Evolutionary conservation across 2,888 invertebrate species (phyloP).

Genomic region (Caenorhabditis zanzibari): DNA sequence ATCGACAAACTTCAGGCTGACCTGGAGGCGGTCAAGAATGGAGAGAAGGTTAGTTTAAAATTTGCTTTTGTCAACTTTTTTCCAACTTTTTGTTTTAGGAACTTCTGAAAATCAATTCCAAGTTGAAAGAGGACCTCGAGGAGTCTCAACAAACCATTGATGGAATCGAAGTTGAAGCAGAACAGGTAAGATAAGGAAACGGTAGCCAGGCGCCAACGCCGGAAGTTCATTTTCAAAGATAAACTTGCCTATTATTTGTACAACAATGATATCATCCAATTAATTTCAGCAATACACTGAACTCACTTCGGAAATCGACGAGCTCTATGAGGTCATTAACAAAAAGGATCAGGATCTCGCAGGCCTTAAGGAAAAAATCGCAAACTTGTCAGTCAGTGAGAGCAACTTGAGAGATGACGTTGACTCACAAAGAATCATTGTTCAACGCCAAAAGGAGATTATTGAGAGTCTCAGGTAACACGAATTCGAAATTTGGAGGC

Average conservation of each 20-base stretch:
- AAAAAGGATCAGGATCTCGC: conserved; percentile 69
- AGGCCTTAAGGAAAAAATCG: conserved; percentile 60
- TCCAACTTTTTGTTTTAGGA: conserved; percentile 22
- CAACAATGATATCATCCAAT: conserved; percentile 42
- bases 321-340: conserved; percentile 66
- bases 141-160: conserved; percentile 70
- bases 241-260: no score
- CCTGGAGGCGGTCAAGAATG: conserved; percentile 29
- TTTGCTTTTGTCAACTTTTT: not conserved
- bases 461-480: conserved; percentile 66
- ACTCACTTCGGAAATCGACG: conserved; percentile 71
- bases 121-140: conserved; percentile 56
- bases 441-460: conserved; percentile 67
- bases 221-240: no score
- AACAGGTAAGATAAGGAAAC: conserved; percentile 65
- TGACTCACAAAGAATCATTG: conserved; percentile 61
- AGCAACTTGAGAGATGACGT: conserved; percentile 58
- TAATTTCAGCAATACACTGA: conserved; percentile 74
- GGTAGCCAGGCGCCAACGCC: conserved; percentile 51
- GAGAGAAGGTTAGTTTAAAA: conserved; percentile 48
- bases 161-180: conserved; percentile 72
- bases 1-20: conserved; percentile 47
- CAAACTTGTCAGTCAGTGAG: conserved; percentile 43
- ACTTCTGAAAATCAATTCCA: conserved; percentile 46
- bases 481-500: not conserved